phyloP scores from a whole-genome alignment of 2,888 invertebrate species.

The Drosophila diplacantha region DNA sequence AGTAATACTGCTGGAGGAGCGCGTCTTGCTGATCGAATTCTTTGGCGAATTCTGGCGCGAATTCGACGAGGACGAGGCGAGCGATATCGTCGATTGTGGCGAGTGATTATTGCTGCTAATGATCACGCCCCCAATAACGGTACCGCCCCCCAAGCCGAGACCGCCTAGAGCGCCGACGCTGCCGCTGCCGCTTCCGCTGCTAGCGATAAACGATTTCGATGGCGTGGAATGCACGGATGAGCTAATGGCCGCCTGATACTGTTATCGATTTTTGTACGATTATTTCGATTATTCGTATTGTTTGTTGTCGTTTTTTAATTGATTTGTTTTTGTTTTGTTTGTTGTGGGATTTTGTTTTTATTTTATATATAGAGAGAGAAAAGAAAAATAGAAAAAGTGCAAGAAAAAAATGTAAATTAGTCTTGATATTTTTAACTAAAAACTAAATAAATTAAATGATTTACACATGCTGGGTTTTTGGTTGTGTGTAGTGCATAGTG shows the following conservation, averaged over 20 bases:
- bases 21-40: constrained; percentile 78
- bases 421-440: constrained; percentile 62
- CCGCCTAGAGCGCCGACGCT: constrained; percentile 49
- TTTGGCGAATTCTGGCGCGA: constrained; percentile 78
- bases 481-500: constrained; percentile 14
- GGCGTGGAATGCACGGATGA: constrained; percentile 83
- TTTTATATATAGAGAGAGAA: constrained; percentile 53
- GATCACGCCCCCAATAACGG: constrained; percentile 62
- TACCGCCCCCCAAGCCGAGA: constrained; percentile 65
- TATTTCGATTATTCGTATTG: constrained; percentile 37
- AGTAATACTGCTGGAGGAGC: constrained; percentile 78
- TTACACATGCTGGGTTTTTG: constrained; percentile 55
- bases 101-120: constrained; percentile 75
- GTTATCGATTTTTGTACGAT: constrained; percentile 29
- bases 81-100: constrained; percentile 78
- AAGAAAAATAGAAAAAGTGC: constrained; percentile 71
- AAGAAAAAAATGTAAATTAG: constrained; percentile 69
- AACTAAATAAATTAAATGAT: constrained; percentile 45
- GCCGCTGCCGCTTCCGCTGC: constrained; percentile 51
- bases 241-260: constrained; percentile 93
- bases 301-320: constrained; percentile 7
- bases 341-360: constrained; percentile 36
- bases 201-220: constrained; percentile 81
- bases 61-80: constrained; percentile 75
- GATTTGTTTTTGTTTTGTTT: constrained; percentile 24